Evolutionary conservation across 1,140 invertebrate genomes (phyloP), one percentile per base, ranked within the genome.

Genomic region (Belonocnema kinseyi): DNA sequence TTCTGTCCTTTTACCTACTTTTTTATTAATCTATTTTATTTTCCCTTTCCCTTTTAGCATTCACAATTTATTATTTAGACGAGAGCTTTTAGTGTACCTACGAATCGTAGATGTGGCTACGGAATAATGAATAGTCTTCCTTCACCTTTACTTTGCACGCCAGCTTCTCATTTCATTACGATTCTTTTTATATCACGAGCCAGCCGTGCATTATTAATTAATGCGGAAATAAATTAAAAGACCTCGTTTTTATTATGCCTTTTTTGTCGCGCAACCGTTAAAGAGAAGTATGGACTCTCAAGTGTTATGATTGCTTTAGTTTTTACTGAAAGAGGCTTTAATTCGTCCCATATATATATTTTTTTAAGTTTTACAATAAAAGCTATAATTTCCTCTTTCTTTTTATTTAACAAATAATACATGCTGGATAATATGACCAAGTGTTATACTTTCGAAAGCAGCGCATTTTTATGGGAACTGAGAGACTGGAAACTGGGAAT

Each of bases 11-110:
- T n/a, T 4, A 14, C 6, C 61, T 10, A 40, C 61, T 66, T 40
- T 66, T 66, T 7, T 16, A 16, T n/a, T 10, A 40, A 14, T 16
- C 16, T 13, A 1, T 46, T 8, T 66, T 17, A n/a, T 66, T 66
- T 66, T 46, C 26, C 26, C 26, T 66, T 61, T 46, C 16, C 12
- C 26, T 33, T 66, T 26, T 8, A 40, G 33, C 26, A 13, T 66
- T n/a, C 13, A 12, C 61, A 46, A 66, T 46, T 66, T 66, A 66
- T 66, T 66, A 66, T 66, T 66, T 66, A 66, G 61, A 66, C 61
- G 26, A 66, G 61, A 33, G 61, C 61, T 66, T 66, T 66, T 40
- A 66, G 33, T 40, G 61, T 33, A 66, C 33, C 21, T 66, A 66
- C 61, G 61, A 66, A 66, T 66, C 33, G 61, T 66, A 66, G 61